Evolutionary conservation across 2,888 invertebrate genomes (phyloP).

Genomic region (Myopa tessellatipennis): DNA sequence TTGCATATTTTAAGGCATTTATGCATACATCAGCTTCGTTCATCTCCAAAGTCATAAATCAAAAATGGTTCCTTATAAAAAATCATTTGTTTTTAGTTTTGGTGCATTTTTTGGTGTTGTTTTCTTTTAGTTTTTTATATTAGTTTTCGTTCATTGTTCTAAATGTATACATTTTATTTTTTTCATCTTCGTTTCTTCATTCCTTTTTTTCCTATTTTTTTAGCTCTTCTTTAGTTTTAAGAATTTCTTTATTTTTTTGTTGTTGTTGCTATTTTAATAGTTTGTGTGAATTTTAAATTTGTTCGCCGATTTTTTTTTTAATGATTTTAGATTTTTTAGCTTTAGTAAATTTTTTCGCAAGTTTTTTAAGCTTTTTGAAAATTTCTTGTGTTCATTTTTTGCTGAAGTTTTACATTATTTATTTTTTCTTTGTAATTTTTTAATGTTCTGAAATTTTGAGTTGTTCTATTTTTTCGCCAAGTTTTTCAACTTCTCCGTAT

Average conservation of each 20-base stretch:
- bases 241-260: too few species aligned
- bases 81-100: neutral
- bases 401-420: neutral
- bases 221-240: too few species aligned
- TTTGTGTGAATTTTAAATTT: too few species aligned
- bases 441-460: neutral
- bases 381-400: neutral
- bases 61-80: neutral
- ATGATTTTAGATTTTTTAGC: too few species aligned
- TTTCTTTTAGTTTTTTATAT: neutral
- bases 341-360: neutral
- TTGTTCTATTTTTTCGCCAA: too few species aligned
- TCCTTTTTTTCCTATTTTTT: neutral
- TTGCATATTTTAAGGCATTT: constrained; percentile 18
- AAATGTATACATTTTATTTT: neutral
- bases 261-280: too few species aligned
- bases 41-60: constrained; percentile 21
- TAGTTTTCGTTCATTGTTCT: neutral
- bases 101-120: neutral
- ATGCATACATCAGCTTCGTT: neutral
- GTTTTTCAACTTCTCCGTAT: too few species aligned
- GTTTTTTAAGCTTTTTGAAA: neutral
- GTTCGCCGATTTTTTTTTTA: too few species aligned
- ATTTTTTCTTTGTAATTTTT: neutral
- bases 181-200: neutral